phyloP scores from a whole-genome alignment of 2,797 vertebrate genomes.

The Danio choprae region DNA sequence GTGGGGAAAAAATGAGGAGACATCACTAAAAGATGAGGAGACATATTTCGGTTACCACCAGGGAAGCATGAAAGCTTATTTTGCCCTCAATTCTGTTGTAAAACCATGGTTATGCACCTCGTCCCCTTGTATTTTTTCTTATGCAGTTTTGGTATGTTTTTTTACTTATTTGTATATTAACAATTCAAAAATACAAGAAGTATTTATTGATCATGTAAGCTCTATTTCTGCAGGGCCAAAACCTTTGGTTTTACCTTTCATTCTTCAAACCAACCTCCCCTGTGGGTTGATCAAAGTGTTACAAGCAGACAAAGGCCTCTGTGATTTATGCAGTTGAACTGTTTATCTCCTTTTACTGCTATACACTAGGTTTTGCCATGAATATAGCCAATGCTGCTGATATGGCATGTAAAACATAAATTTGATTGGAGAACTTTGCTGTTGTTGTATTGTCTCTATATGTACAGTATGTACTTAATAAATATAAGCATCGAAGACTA shows the following conservation, averaged over 20 bases:
- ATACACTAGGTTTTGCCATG: too few relatives aligned
- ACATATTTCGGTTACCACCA: not conserved
- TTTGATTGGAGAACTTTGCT: too few relatives aligned
- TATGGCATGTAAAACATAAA: too few relatives aligned
- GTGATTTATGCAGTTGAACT: constrained; percentile 1
- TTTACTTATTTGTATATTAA: not conserved
- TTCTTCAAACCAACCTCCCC: not conserved
- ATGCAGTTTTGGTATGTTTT: not conserved
- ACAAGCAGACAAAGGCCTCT: not conserved
- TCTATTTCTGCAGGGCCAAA: not conserved
- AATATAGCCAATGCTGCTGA: too few relatives aligned
- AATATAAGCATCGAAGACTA: too few relatives aligned
- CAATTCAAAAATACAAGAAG: too few relatives aligned
- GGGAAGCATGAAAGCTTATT: not conserved
- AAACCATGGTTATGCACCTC: not conserved
- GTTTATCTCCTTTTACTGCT: not conserved
- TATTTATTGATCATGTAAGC: constrained; percentile 3
- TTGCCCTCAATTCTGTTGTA: not conserved
- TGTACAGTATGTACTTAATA: too few relatives aligned
- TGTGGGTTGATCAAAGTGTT: constrained; percentile 9
- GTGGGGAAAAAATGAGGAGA: constrained; percentile 4
- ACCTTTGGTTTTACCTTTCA: not conserved
- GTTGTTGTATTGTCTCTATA: too few relatives aligned
- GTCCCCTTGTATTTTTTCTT: not conserved
- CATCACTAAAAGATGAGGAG: constrained; percentile 23